Evolutionary conservation across 2,888 invertebrate genomes (phyloP), one percentile per base, ranked within the genome.

Genomic region (Diploptera punctata): DNA sequence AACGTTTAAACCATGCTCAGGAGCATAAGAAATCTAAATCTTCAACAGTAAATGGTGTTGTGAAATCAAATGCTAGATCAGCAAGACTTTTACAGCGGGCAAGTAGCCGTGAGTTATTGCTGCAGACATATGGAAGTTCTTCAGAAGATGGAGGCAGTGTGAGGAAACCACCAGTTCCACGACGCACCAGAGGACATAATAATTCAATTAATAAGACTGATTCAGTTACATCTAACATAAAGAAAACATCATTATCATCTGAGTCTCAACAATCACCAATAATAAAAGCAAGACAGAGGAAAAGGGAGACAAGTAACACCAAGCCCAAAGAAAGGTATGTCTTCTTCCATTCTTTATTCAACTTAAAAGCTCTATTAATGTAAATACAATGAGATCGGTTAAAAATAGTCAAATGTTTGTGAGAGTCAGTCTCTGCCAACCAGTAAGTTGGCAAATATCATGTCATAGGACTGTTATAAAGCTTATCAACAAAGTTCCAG

Each of bases 71-170:
- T 10, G 68, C 69, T 52, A 47, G 75, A 29, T 82, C 82, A 78
- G 84, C 85, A 1, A 78, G 86, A 72, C 77, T 85, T 69, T 76
- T 86, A 44, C 86, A 86, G 75, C 79, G 86, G 68, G 85, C 86
- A 7, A 85, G 83, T 74, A 86, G 85, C 76, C 80, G 86, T 74
- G 86, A 87, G 76, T 69, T 68, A 18, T 49, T 75, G 47, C 54
- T 75, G 26, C 67, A 73, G 31, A 82, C 83, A 1, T 84, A 84
- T 75, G 76, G 76, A 24, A 86, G 86, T 76, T 86, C 86, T 18
- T 86, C 86, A 0, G 87, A 86, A 78, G 86, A 86, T 79, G 77
- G 33, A 29, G 52, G 18, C 9, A 61, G 33, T 21, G 61, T 31
- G 24, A 38, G 73, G 7, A 70, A 71, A 29, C 73, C 68, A 21